Conservation (phyloP, 64 coral and sea anemone genomes). For the Montipora foliosa region DNA sequence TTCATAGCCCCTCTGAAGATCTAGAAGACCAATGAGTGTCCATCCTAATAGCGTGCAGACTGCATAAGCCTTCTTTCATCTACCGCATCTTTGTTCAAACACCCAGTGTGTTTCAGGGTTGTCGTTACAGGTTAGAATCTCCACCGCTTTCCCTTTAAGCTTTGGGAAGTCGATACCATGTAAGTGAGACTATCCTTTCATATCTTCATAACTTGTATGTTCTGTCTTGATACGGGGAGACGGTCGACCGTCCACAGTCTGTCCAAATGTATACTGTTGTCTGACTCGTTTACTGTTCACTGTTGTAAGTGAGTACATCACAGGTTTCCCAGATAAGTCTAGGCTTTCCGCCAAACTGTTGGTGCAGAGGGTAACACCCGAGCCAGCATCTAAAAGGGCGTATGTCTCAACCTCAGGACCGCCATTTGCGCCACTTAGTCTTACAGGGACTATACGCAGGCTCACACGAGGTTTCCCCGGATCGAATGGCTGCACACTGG, state of each 20-base stretch:
- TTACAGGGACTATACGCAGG: conserved; percentile 9
- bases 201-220: no score
- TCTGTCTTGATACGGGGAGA: no score
- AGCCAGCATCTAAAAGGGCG: conserved; percentile 27
- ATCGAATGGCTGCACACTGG: no score
- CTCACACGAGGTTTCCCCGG: background rate
- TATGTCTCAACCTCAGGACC: conserved; percentile 1
- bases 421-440: background rate
- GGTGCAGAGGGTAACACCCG: conserved; percentile 15
- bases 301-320: background rate
- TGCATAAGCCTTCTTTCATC: conserved; percentile 30
- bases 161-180: no score
- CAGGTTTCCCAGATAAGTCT: background rate
- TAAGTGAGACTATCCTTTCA: no score
- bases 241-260: no score
- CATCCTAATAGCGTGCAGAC: conserved; percentile 19
- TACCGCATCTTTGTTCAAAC: conserved; percentile 25
- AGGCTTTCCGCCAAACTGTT: background rate
- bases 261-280: background rate
- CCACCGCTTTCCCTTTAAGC: background rate
- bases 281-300: background rate
- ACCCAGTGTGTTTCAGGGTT: conserved; percentile 37
- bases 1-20: no score
- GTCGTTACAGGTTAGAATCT: conserved; percentile 41
- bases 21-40: no score